These are phyloP conservation scores for Hypotaenidia philippensis DNA, from an alignment of 2,797 vertebrate genomes.

Conservation along the genomic window DNA sequence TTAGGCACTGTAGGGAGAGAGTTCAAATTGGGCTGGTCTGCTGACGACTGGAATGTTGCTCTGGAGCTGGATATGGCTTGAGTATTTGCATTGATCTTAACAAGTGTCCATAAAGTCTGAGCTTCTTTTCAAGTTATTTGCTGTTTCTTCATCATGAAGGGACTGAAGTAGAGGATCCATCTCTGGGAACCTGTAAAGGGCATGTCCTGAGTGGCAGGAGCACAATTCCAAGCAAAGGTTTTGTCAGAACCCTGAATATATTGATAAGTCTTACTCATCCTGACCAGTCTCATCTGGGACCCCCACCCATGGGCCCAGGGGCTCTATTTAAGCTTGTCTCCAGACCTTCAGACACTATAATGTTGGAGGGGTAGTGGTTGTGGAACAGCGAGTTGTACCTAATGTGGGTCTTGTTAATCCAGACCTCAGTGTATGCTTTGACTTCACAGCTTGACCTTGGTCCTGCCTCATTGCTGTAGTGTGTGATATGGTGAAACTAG, in stretches of 20 bases:
- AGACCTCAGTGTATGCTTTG: neutral
- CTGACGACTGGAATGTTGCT: neutral
- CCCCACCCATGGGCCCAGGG: neutral
- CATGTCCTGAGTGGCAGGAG: neutral
- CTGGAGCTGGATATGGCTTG: neutral
- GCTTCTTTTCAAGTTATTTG: neutral
- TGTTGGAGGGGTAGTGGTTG: rapidly evolving
- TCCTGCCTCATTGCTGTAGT: neutral
- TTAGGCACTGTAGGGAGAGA: neutral
- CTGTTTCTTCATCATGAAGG: neutral
- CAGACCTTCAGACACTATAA: neutral
- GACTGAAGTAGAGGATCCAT: neutral
- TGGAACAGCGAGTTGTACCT: neutral
- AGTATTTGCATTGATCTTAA: neutral
- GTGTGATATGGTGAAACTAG: neutral
- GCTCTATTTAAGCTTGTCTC: neutral
- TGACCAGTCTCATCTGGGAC: neutral
- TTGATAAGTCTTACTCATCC: neutral
- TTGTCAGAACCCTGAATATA: neutral
- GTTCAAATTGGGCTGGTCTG: neutral
- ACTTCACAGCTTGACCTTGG: neutral
- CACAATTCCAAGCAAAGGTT: neutral
- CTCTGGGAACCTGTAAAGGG: neutral
- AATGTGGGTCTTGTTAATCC: neutral
- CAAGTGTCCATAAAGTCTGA: neutral